Base-by-base conservation (phyloP, 1,140 invertebrate species). In the Brachionus calyciflorus region DNA sequence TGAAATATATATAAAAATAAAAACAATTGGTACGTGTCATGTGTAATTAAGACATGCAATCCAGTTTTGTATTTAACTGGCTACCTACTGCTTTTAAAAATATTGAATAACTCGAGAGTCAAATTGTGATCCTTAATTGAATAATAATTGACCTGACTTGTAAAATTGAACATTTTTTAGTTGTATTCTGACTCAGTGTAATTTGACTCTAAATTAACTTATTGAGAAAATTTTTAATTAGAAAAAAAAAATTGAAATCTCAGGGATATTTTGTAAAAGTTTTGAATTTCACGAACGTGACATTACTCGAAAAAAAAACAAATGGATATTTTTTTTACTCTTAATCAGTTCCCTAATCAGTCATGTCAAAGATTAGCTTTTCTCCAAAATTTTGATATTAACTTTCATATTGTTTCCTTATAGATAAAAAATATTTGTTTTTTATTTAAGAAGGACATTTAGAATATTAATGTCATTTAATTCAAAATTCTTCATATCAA, bases 201-300 rank as follows among this genome's bases (percentile, higher is more conserved):
- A 60, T 60, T 60, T 60, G 55, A 60, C 28, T 33, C 7, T 9
- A 60, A 60, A 60, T 60, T 60, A 40, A 33, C 26, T 60, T 37
- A 5, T 60, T 60, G 55, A 60, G 55, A 60, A 60, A 26, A 37
- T 60, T n/a, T 26, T 60, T 60, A 60, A 60, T 60, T 60, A 60
- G n/a, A n/a, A n/a, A 37, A 37, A 37, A 37, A 5, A 5, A 5
- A 5, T 37, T 37, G 4, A 37, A 60, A 60, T 60, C 55, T 37
- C 30, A 60, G 55, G 55, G 55, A 33, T 19, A 40, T 33, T 60
- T 37, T n/a, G 33, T 5, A 5, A 37, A 30, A 60, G 55, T 60
- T 28, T 60, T 19, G 10, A 60, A 33, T 60, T 60, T 19, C 55
- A 60, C 10, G 55, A 17, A 33, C 55, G 55, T 60, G 55, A 60